Base-by-base conservation (phyloP, 2,113 vertebrate genomes). In the Protomyctophum bolini region DNA sequence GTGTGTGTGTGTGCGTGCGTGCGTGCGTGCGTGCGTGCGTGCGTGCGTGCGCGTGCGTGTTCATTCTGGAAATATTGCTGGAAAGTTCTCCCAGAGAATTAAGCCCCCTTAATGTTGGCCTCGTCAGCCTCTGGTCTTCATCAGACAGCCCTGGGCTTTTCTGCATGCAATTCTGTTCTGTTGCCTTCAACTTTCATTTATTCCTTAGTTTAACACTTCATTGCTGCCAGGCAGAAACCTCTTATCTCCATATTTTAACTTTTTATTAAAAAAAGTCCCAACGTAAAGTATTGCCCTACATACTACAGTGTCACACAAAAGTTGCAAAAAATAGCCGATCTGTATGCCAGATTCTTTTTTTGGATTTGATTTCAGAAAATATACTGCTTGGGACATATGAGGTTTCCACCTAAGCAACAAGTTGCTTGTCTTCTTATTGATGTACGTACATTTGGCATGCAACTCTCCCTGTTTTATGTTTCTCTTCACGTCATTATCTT, bases 81-180 rank as follows among this genome's bases (percentile, higher is more conserved):
- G 46, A 68, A 82, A 72, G 64, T 46, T 72, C 49, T 15, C 57
- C 79, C 68, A 70, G 54, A 14, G 33, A 61, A 21, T 21, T 21
- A 21, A 60, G 59, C 10, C 71, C 72, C 33, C 58, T 47, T 28
- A 21, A 21, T 21, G 52, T 77, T 61, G 57, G 47, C 48, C 7
- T 73, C 68, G 51, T 82, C 73, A 72, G 7, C 75, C n/a, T 76
- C 61, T 85, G 76, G 50, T 77, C 77, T 92, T 89, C 75, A 72
- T 51, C 81, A 86, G 66, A 57, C 70, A 86, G 66, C 58, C 70
- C 76, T 80, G 21, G 85, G 80, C 76, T 85, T 41, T 66, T 77
- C 76, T 89, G 77, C 86, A 81, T 79, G 7, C 10, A 54, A 57
- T 66, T 73, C 87, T 86, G 81, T 90, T 83, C 82, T 83, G 88